Base-by-base conservation (phyloP, 2,888 invertebrate species). In the Sinodicranocentrus sp. region DNA sequence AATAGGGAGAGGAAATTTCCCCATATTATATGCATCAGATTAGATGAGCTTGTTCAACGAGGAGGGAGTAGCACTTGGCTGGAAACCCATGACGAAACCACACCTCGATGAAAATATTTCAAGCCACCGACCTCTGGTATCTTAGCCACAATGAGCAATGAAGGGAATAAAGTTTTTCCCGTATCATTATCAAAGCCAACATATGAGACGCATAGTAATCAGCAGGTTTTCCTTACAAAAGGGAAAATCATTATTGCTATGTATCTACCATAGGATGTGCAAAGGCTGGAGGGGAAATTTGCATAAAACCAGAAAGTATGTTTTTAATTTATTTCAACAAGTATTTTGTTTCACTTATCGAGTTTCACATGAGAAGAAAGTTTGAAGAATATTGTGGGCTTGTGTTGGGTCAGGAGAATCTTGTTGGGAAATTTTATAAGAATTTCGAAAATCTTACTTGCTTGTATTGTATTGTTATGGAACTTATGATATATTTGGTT, bases 61-160 rank as follows among this genome's bases (percentile, higher is more conserved):
- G n/a, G 28, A 71, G 19, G 33, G 23, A 23, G 23, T 43, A 26
- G 68, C 67, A 8, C 43, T 67, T 26, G 67, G 21, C 57, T 57
- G 48, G n/a, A 48, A 48, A n/a, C 48, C 83, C 48, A 68, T 65
- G 43, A 72, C 70, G 77, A 83, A 83, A 83, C 83, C 83, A 68
- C 83, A 83, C 71, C 63, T 71, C 71, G 77, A 83, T 83, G 83
- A 83, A 83, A 83, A 77, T 83, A 83, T 83, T 83, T 71, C 77
- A 65, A 83, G 65, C 77, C 72, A 63, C 76, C 61, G 70, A 57
- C 21, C 83, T 77, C 83, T 65, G 72, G 52, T 70, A 75, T 83
- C 77, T 25, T 65, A 72, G 72, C 83, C 83, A 65, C 83, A 83
- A 76, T 76, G 71, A 83, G 83, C 77, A 83, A 83, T 83, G 83